A percentile compares a stretch with the other conserved stretches of the same genome.
phyloP scores from a whole-genome alignment of 2,113 vertebrate genomes.

The Ceuthmochares aereus region DNA sequence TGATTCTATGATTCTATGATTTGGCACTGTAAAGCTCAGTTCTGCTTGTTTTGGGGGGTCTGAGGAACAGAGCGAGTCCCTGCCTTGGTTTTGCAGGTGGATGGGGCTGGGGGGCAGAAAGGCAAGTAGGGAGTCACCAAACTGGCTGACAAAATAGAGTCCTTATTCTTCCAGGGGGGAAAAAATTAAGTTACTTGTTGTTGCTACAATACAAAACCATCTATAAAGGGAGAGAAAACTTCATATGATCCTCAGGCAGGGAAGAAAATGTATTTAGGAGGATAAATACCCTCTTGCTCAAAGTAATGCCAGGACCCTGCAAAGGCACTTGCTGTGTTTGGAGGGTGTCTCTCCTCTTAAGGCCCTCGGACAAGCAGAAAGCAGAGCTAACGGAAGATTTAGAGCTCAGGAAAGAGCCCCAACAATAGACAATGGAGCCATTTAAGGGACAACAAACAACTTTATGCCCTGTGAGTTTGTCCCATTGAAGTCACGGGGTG shows the following conservation, averaged over 20 bases:
- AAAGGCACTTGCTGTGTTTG: accelerated
- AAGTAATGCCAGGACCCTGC: neutral
- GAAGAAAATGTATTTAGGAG: neutral
- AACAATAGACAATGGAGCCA: conserved; percentile 63
- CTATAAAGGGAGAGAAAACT: neutral
- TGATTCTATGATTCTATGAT: too few species aligned
- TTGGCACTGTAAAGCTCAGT: neutral
- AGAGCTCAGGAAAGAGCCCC: conserved; percentile 20
- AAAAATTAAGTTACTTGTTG: neutral
- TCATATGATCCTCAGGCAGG: accelerated
- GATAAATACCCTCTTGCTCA: neutral
- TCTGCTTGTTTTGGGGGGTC: neutral
- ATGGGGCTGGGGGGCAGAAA: neutral
- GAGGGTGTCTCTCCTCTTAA: neutral
- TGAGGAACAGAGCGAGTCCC: neutral
- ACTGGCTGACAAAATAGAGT: neutral
- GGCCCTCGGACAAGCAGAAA: neutral
- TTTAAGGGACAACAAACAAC: conserved; percentile 54
- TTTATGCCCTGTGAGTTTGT: conserved; percentile 37
- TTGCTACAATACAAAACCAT: accelerated
- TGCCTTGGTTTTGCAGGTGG: neutral
- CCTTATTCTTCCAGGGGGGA: neutral
- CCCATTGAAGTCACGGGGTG: conserved; percentile 39
- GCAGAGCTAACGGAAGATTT: neutral
- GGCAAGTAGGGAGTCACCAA: accelerated